These are phyloP conservation scores for Petrolisthes cinctipes DNA, from an alignment of 2,888 invertebrate species.

Conservation along the genomic window DNA sequence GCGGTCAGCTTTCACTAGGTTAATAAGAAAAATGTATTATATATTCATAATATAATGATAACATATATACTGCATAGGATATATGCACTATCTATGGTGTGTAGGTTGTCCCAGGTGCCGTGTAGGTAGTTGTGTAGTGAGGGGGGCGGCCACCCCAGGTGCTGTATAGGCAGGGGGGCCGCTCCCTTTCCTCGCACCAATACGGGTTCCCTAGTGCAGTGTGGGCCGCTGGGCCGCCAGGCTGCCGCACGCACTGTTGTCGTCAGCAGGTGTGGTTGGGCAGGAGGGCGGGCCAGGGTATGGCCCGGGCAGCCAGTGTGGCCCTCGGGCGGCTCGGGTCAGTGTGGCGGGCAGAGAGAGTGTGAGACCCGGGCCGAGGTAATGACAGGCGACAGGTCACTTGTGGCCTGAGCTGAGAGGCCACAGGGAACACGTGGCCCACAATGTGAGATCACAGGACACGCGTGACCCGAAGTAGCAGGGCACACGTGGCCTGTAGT, in stretches of 20 bases:
- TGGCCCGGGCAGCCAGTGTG: slow-evolving; percentile 40
- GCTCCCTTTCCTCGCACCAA: slow-evolving; percentile 44
- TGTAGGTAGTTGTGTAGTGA: slow-evolving; percentile 58
- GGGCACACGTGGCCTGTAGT: background rate
- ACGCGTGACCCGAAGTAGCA: background rate
- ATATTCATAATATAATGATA: slow-evolving; percentile 62
- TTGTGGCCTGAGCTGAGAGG: slow-evolving; percentile 28
- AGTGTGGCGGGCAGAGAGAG: background rate
- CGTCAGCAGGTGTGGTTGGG: background rate
- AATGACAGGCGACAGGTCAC: slow-evolving; percentile 44
- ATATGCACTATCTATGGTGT: slow-evolving; percentile 63
- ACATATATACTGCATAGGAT: slow-evolving; percentile 63
- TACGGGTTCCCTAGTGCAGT: slow-evolving; percentile 49
- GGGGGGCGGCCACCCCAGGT: slow-evolving; percentile 37
- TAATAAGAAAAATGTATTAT: slow-evolving; percentile 51
- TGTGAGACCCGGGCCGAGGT: slow-evolving; percentile 32
- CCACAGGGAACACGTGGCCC: slow-evolving; percentile 29
- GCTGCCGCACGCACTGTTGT: background rate
- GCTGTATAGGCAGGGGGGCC: background rate
- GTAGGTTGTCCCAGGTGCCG: slow-evolving; percentile 61
- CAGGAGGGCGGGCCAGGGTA: slow-evolving; percentile 18
- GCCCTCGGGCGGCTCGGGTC: slow-evolving; percentile 21
- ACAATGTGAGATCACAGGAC: background rate
- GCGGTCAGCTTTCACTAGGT: slow-evolving; percentile 58
- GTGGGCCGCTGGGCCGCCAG: slow-evolving; percentile 27